Percentiles rank a stretch among this genome's conserved stretches.
Conservation (phyloP, 2,113 vertebrate genomes). For the Osmerus eperlanus region DNA sequence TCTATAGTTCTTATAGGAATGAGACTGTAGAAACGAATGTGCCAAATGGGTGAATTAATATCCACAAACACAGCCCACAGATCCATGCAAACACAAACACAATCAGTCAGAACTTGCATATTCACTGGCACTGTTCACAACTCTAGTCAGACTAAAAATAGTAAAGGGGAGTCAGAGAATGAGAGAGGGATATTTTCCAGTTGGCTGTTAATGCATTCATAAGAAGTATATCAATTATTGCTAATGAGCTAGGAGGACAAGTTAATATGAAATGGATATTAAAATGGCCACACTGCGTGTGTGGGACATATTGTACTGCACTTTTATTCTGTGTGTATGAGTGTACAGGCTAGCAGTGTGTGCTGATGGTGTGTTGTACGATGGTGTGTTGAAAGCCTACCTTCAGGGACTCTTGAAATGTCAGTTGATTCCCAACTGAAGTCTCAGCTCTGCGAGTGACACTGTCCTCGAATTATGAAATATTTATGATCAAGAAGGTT, state of each 20-base stretch:
- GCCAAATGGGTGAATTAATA: neutral
- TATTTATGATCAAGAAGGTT: too few relatives aligned
- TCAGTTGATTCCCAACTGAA: too few relatives aligned
- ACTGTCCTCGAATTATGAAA: too few relatives aligned
- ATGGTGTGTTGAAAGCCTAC: too few relatives aligned
- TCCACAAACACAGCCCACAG: neutral
- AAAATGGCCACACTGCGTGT: neutral
- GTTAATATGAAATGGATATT: neutral
- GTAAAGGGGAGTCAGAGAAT: neutral
- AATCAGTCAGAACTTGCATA: neutral
- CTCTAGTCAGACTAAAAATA: conserved; percentile 4
- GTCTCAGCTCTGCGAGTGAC: too few relatives aligned
- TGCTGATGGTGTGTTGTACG: neutral
- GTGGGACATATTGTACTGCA: neutral
- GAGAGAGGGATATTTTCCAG: neutral
- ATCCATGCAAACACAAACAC: too few relatives aligned
- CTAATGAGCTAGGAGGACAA: neutral
- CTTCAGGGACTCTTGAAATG: too few relatives aligned
- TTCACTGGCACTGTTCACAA: neutral
- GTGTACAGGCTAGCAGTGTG: neutral
- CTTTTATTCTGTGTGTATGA: neutral
- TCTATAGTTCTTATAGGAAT: too few relatives aligned
- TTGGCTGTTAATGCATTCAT: neutral
- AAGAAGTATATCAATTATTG: conserved; percentile 7
- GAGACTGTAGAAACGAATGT: too few relatives aligned